phyloP scores from a whole-genome alignment of 2,113 vertebrate species.

The Theristicus caerulescens region DNA sequence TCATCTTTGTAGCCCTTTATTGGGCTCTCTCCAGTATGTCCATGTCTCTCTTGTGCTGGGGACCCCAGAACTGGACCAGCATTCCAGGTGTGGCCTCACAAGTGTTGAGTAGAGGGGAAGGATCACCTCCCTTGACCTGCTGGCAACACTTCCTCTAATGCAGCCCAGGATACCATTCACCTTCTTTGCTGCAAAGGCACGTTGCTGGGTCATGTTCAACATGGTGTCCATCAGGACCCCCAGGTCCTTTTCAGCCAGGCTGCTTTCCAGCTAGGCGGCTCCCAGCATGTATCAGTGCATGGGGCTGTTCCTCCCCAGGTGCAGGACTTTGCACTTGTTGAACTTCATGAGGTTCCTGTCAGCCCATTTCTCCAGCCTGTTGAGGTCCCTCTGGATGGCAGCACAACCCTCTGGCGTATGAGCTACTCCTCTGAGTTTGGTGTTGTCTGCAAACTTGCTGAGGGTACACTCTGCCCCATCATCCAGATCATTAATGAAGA shows the following conservation, averaged over 20 bases:
- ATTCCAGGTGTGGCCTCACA: not conserved
- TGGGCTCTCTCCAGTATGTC: not conserved
- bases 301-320: not conserved
- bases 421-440: not conserved
- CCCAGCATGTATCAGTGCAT: not conserved
- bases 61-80: not conserved
- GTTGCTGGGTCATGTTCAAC: not conserved
- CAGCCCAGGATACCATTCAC: not conserved
- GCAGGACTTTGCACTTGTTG: not conserved
- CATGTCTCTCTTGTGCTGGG: not conserved
- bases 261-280: not conserved
- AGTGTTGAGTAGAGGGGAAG: not conserved
- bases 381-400: not conserved
- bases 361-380: not conserved
- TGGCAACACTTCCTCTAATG: not conserved
- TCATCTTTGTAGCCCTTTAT: not conserved
- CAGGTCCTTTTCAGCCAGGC: not conserved
- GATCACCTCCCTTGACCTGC: not conserved
- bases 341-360: not conserved
- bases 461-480: not conserved
- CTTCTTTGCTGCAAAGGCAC: not conserved
- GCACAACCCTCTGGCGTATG: not conserved
- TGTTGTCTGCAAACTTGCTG: not conserved
- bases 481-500: not conserved
- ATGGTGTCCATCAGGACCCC: not conserved